Conservation (phyloP, 2,113 vertebrate genomes). For the Callorhinus ursinus region DNA sequence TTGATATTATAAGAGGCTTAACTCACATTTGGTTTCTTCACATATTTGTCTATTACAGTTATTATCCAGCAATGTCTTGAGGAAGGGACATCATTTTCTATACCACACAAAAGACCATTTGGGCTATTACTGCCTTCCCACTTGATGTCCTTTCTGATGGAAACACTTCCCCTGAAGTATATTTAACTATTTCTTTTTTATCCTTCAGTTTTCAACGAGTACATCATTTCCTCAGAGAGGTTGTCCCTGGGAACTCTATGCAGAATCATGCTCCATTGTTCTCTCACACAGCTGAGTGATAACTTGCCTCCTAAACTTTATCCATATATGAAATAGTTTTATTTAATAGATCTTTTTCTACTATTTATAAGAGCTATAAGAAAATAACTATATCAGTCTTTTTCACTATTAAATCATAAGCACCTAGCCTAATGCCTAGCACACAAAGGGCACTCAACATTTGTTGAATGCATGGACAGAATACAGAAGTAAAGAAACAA, state of each 20-base stretch:
- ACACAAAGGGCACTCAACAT: neutral
- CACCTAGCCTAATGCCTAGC: accelerated
- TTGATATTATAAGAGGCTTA: neutral
- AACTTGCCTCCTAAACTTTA: neutral
- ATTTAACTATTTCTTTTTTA: neutral
- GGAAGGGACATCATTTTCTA: neutral
- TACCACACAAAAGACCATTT: neutral
- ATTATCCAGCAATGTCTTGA: neutral
- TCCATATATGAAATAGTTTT: neutral
- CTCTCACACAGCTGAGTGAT: neutral
- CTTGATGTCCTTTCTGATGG: neutral
- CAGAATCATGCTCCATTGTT: neutral
- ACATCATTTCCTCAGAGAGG: neutral
- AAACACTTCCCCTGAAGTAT: neutral
- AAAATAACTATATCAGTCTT: neutral
- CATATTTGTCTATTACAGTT: neutral
- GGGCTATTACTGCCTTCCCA: neutral
- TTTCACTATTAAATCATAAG: neutral
- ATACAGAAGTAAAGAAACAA: neutral
- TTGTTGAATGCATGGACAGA: neutral
- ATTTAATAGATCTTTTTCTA: neutral
- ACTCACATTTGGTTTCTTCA: neutral
- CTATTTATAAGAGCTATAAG: neutral
- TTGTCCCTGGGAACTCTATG: neutral
- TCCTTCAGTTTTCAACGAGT: neutral